A percentile compares a stretch with the other conserved stretches of the same genome.
Conservation (phyloP, 2,888 invertebrate species). For the Macrosiphum euphorbiae region DNA sequence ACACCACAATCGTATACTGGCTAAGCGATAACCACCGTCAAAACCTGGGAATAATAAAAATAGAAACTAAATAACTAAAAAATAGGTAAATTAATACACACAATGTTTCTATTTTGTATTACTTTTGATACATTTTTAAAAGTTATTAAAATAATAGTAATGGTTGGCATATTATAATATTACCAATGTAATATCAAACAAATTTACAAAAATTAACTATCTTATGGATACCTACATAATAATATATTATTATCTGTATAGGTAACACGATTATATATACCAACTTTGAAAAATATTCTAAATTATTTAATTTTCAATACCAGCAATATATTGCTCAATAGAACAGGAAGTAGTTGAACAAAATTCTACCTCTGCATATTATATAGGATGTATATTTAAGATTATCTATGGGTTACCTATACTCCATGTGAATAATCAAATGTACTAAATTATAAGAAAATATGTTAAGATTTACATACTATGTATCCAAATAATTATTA, state of each 20-base stretch:
- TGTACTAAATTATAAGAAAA: too few species aligned
- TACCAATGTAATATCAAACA: not conserved
- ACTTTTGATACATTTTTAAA: not conserved
- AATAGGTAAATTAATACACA: slow-evolving; percentile 3
- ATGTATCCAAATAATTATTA: not conserved
- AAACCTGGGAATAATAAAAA: slow-evolving; percentile 58
- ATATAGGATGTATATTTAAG: not conserved
- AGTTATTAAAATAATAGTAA: not conserved
- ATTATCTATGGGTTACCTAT: not conserved
- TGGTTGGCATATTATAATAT: not conserved
- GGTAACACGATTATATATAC: not conserved
- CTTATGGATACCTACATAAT: not conserved
- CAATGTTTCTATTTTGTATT: not conserved
- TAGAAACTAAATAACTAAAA: slow-evolving; percentile 26
- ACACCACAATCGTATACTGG: slow-evolving; percentile 52
- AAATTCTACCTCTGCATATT: not conserved
- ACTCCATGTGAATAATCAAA: not conserved
- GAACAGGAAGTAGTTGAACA: not conserved
- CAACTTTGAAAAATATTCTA: not conserved
- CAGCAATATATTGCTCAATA: too few species aligned
- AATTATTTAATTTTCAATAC: not conserved
- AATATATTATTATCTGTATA: not conserved
- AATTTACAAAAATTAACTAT: not conserved
- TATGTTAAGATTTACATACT: not conserved
- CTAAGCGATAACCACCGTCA: slow-evolving; percentile 50